Conservation (phyloP, 2,888 invertebrate species). For the Tanypteryx hageni region DNA sequence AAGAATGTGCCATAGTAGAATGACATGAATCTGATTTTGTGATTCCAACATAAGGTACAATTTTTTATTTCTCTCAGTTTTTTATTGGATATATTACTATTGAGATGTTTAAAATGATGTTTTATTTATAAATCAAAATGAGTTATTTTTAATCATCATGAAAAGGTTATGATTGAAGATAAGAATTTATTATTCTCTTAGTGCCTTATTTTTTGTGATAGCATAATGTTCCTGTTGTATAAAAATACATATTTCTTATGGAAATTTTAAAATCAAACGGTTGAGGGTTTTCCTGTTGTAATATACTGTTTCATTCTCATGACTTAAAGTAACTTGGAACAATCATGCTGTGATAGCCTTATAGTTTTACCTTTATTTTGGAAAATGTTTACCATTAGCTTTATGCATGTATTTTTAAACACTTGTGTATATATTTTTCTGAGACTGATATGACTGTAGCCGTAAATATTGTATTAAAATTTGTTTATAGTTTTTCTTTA, state of each 20-base stretch:
- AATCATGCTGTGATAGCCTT: not conserved
- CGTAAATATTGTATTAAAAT: not conserved
- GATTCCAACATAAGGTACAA: too few species aligned
- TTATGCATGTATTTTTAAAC: not conserved
- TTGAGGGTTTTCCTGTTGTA: not conserved
- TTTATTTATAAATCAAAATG: too few species aligned
- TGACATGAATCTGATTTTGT: too few species aligned
- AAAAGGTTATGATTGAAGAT: too few species aligned
- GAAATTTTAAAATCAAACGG: not conserved
- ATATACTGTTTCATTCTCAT: not conserved
- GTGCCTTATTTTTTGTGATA: constrained; percentile 61
- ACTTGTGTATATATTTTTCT: not conserved
- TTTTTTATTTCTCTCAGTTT: too few species aligned
- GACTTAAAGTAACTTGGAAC: not conserved
- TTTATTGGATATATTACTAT: too few species aligned
- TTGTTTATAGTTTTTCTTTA: not conserved
- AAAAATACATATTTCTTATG: not conserved
- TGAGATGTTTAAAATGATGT: too few species aligned
- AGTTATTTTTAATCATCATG: too few species aligned
- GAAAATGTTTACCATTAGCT: not conserved
- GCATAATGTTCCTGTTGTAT: constrained; percentile 33
- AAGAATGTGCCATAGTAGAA: too few species aligned
- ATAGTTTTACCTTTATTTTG: not conserved
- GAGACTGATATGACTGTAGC: constrained; percentile 25
- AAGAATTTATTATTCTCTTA: not conserved